phyloP scores from a whole-genome alignment of 2,797 vertebrate species.

The Liparis tanakae region DNA sequence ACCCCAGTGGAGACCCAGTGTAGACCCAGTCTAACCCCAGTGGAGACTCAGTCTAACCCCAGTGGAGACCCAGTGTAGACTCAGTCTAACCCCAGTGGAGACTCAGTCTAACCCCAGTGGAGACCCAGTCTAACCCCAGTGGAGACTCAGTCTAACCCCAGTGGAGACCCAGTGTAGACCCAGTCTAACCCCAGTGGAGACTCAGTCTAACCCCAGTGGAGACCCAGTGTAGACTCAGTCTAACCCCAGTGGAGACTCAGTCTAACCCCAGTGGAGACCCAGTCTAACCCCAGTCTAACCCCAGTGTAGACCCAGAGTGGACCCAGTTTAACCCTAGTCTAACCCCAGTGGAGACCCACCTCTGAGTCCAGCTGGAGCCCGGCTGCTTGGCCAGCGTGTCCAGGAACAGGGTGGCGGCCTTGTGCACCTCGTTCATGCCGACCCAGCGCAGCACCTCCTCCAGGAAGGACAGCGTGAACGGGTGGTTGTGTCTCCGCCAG shows the following conservation, averaged over 20 bases:
- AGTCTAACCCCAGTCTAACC: slow-evolving; percentile 43
- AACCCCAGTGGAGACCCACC: slow-evolving; percentile 63
- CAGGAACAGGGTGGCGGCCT: slow-evolving; percentile 88
- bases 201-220: too few species aligned
- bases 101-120: too few species aligned
- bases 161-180: too few species aligned
- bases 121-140: too few species aligned
- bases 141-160: too few species aligned
- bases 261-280: background rate
- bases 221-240: background rate
- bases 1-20: too few species aligned
- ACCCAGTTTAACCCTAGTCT: background rate
- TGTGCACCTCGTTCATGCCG: slow-evolving; percentile 93
- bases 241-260: background rate
- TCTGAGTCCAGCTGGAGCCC: slow-evolving; percentile 72
- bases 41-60: too few species aligned
- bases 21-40: too few species aligned
- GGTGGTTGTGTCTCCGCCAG: slow-evolving; percentile 85
- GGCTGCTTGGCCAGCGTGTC: slow-evolving; percentile 83
- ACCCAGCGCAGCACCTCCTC: slow-evolving; percentile 90
- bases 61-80: too few species aligned
- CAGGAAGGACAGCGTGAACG: slow-evolving; percentile 85
- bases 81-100: too few species aligned
- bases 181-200: too few species aligned
- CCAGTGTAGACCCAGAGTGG: background rate